Evolutionary conservation across 2,797 vertebrate genomes (phyloP), one percentile per base, ranked within the genome.

Genomic region (Choloepus didactylus): DNA sequence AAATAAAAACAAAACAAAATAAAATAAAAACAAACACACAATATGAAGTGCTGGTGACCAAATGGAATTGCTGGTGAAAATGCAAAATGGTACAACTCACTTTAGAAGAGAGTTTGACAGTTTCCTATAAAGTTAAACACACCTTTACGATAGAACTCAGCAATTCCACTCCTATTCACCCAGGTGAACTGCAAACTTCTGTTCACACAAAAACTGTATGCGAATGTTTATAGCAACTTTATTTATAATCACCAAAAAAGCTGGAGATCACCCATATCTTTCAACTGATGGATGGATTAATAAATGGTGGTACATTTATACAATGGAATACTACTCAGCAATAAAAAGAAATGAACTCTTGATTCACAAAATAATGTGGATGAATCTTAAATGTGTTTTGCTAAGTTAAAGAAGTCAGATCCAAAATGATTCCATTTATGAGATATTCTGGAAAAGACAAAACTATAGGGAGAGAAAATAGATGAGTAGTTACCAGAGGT

Each of bases 171-270:
- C 12, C 6, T 62, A 51, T 89, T 88, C 91, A 93, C 18, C 29
- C 66, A 82, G 93, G 44, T 69, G 69, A 92, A 92, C 9, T 31
- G 29, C 93, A 96, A 94, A 91, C 44, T 84, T 84, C 72, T 29
- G 64, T 86, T 83, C 84, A 91, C 49, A 81, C 38, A 19, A 25
- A 92, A 91, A 35, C 7, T 82, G 38, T 18, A 76, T 4, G 69
- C n/a, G 60, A 80, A 84, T 41, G 69, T 87, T 94, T 81, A 76
- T 35, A 85, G 49, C 49, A 84, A 35, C 64, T 93, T 95, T 95
- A 79, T 79, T 94, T 56, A 89, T 56, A 86, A 91, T 76, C 41
- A 73, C 25, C 62, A 4, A 16, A 73, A 77, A 41, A 56, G 3
- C 35, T 85, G 29, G 83, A 91, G 95, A 46, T 35, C 12, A 76